phyloP scores from a whole-genome alignment of 1,140 invertebrate genomes.

The Epicauta chinensis region DNA sequence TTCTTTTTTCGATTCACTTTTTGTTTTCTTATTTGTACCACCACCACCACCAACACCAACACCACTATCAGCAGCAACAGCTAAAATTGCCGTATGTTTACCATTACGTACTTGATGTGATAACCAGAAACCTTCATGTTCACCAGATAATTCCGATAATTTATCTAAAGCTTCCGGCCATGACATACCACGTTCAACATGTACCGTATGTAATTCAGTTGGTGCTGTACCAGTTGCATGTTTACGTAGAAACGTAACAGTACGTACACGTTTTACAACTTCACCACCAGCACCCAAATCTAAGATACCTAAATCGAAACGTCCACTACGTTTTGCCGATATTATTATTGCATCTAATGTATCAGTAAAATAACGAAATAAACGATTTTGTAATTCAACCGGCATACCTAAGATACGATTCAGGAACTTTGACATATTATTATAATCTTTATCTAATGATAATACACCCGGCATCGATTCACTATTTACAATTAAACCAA shows the following conservation, averaged over 20 bases:
- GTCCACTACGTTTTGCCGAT: conserved; percentile 72
- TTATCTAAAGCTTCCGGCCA: conserved; percentile 86
- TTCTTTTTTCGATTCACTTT: conserved; percentile 64
- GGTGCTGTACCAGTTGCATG: conserved; percentile 86
- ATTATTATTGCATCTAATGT: conserved; percentile 81
- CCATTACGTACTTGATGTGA: conserved; percentile 55
- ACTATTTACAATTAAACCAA: conserved; percentile 84
- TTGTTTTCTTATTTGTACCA: conserved; percentile 46
- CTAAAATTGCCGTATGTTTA: conserved; percentile 80
- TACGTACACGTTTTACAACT: conserved; percentile 70
- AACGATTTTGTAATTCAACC: conserved; percentile 81
- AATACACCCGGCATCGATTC: conserved; percentile 71
- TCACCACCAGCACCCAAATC: conserved; percentile 87
- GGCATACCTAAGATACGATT: conserved; percentile 97
- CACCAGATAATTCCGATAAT: conserved; percentile 54
- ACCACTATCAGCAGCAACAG: conserved; percentile 50
- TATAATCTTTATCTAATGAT: conserved; percentile 90
- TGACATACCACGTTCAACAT: conserved; percentile 81
- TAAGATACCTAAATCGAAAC: conserved; percentile 75
- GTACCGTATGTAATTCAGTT: conserved; percentile 85
- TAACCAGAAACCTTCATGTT: conserved; percentile 64
- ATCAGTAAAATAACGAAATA: conserved; percentile 89
- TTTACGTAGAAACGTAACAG: conserved; percentile 73
- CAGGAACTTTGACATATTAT: conserved; percentile 97
- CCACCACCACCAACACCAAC: too few relatives aligned